Evolutionary conservation across 2,888 invertebrate species (phyloP), one percentile per base, ranked within the genome.

Genomic region (Perdita meconis): DNA sequence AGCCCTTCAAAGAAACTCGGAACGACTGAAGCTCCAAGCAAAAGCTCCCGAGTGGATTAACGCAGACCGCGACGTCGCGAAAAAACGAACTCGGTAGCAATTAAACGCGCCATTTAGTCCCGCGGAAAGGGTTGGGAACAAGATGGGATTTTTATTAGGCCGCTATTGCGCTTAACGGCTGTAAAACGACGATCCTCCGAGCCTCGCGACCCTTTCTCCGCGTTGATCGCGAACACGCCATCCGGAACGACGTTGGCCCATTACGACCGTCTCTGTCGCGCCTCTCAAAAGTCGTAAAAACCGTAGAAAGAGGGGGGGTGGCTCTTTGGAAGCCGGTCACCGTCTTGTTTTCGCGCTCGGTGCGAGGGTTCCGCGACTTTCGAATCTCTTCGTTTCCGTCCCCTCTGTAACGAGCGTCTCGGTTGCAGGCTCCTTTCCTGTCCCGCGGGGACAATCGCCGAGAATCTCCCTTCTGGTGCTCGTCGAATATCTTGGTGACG

Each of bases 121-220:
- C 38, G 34, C 19, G 71, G 60, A 83, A n/a, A 81, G 91, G 91
- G 91, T 91, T 91, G 89, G 90, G 89, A 90, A 89, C 90, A 90
- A 90, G 91, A 92, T 92, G 88, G 89, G 90, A 88, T 90, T 92
- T 92, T 92, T 92, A 92, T 92, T 91, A 87, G 88, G 66, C 86
- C 82, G 88, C 87, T 90, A 89, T 92, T 90, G 90, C 89, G 89
- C 85, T 90, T 90, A 92, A 92, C 88, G 92, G 88, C 92, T 92
- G 90, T 91, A 89, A 92, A 92, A 92, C 87, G 90, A 89, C 85
- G 75, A 72, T 75, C 75, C 81, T 82, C 70, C 71, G 42, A 42
- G 60, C 22, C 19, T 16, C 10, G 47, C 47, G 47, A 36, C 51
- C 47, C 59, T 53, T 71, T 56, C 61, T 59, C 59, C 61, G 40